phyloP scores from a whole-genome alignment of 1,140 invertebrate genomes.

The Arctopsyche grandis region DNA sequence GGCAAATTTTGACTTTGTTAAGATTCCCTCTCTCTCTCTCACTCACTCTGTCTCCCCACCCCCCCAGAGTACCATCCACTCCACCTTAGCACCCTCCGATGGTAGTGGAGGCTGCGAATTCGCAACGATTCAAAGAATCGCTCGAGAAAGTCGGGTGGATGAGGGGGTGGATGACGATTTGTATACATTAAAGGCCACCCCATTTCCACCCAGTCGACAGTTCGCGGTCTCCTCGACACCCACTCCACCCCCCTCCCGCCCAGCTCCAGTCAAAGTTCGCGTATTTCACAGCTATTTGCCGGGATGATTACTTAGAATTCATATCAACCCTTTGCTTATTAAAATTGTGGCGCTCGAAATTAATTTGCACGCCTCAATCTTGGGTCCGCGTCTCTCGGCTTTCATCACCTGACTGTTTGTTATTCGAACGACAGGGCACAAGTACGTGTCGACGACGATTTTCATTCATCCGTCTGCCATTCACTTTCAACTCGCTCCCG shows the following conservation, averaged over 20 bases:
- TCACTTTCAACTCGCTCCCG: not conserved
- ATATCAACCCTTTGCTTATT: conserved; percentile 51
- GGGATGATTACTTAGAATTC: conserved; percentile 51
- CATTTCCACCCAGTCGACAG: not conserved
- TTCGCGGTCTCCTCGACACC: not conserved
- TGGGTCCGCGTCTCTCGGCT: conserved; percentile 18
- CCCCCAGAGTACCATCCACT: not conserved
- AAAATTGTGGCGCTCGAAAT: conserved; percentile 51
- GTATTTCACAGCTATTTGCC: conserved; percentile 44
- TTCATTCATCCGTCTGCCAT: not conserved
- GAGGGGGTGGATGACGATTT: conserved; percentile 41
- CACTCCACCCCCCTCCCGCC: not conserved
- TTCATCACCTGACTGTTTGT: conserved; percentile 49
- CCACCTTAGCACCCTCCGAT: not conserved
- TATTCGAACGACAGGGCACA: conserved; percentile 30
- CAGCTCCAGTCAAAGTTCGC: conserved; percentile 31
- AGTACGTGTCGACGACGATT: not conserved
- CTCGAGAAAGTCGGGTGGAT: not conserved
- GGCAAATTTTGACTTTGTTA: conserved; percentile 40
- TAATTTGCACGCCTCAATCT: conserved; percentile 46
- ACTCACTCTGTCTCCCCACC: not conserved
- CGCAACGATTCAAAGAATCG: conserved; percentile 28
- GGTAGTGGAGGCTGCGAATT: not conserved
- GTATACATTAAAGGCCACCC: conserved; percentile 41
- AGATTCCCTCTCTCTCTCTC: conserved; percentile 3